Percentiles rank a stretch among this genome's conserved stretches.
Evolutionary conservation across 2,888 invertebrate genomes (phyloP).

Genomic region (Drosophila helvetica): DNA sequence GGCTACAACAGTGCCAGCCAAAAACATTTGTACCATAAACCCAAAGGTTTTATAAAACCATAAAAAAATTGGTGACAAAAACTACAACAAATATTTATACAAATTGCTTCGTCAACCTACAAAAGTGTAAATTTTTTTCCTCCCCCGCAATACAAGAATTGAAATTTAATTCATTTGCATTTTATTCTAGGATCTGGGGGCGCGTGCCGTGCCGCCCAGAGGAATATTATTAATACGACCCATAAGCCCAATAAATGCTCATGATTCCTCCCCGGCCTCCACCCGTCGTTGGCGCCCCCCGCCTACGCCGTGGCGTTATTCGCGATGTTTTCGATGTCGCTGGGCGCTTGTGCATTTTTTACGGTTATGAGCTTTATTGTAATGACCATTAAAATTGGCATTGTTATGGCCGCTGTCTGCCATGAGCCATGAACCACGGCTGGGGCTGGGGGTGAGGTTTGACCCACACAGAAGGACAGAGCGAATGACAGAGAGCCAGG

Average conservation of each 20-base stretch:
- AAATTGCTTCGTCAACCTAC: slow-evolving; percentile 25
- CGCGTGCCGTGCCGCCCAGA: slow-evolving; percentile 25
- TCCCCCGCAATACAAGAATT: slow-evolving; percentile 43
- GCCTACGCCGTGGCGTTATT: slow-evolving; percentile 1
- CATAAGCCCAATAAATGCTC: slow-evolving; percentile 75
- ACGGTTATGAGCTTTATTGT: slow-evolving; percentile 69
- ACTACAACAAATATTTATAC: slow-evolving; percentile 15
- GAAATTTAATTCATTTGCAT: slow-evolving; percentile 70
- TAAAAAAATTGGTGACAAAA: slow-evolving; percentile 1
- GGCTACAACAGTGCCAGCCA: not conserved
- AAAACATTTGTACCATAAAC: not conserved
- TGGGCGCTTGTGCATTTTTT: slow-evolving; percentile 61
- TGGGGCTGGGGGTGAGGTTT: slow-evolving; percentile 33
- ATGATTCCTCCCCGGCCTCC: slow-evolving; percentile 32
- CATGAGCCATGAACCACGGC: slow-evolving; percentile 2
- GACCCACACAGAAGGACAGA: slow-evolving; percentile 56
- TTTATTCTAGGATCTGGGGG: slow-evolving; percentile 46
- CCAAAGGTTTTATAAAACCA: too few species aligned
- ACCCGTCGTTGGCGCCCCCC: slow-evolving; percentile 5
- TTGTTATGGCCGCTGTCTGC: slow-evolving; percentile 62
- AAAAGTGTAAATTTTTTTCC: slow-evolving; percentile 2
- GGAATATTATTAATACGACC: slow-evolving; percentile 75
- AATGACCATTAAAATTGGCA: slow-evolving; percentile 77
- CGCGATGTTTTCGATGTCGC: slow-evolving; percentile 33
- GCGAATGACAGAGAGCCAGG: slow-evolving; percentile 30